Evolutionary conservation across 2,888 invertebrate species (phyloP).

Genomic region (Oscheius sp.): DNA sequence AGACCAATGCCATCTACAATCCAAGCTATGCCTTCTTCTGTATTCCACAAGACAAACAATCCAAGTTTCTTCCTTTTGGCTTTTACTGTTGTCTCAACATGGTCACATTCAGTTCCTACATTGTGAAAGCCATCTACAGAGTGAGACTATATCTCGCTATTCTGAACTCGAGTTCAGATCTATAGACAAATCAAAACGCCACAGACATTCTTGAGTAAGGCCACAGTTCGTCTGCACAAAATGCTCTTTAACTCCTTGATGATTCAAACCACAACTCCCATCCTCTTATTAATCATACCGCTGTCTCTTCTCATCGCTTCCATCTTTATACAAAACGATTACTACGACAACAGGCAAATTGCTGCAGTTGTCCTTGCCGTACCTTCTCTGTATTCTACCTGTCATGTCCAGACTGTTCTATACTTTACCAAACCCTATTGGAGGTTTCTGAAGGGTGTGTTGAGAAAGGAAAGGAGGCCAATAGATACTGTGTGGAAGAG

Average conservation of each 20-base stretch:
- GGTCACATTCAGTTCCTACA: not conserved
- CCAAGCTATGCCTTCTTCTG: no score
- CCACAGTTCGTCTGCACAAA: not conserved
- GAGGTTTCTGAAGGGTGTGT: not conserved
- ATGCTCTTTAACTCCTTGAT: not conserved
- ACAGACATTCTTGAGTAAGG: not conserved
- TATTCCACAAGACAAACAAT: no score
- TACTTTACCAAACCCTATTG: not conserved
- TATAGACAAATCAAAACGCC: not conserved
- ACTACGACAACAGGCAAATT: not conserved
- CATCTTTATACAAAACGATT: not conserved
- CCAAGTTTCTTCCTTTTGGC: no score
- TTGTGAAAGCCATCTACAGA: not conserved
- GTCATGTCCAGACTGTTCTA: not conserved
- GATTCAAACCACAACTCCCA: not conserved
- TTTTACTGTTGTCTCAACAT: no score
- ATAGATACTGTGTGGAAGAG: no score
- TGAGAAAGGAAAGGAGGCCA: not conserved
- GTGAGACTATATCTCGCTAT: not conserved
- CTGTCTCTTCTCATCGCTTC: not conserved
- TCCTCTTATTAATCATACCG: not conserved
- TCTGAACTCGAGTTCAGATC: not conserved
- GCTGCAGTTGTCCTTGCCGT: not conserved
- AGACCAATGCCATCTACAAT: no score
- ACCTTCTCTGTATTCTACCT: not conserved